phyloP scores from a whole-genome alignment of 2,797 vertebrate species.

The Poeciliopsis gracilis region DNA sequence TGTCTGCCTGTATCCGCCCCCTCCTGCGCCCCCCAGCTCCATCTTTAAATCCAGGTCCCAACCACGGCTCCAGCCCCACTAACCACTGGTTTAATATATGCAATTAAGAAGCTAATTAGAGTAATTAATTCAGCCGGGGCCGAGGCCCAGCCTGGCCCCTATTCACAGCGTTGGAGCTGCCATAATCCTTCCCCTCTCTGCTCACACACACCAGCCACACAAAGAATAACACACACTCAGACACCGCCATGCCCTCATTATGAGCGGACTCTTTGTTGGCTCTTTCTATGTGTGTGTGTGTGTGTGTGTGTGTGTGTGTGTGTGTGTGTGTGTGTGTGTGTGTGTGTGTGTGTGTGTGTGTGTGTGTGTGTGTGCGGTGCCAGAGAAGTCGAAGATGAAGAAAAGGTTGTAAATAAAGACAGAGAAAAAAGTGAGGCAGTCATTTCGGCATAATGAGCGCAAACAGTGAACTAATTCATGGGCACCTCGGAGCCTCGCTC shows the following conservation, averaged over 20 bases:
- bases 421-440: slow-evolving; percentile 67
- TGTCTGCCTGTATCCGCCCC: slow-evolving; percentile 42
- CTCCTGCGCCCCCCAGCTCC: slow-evolving; percentile 37
- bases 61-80: slow-evolving; percentile 61
- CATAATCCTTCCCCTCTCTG: slow-evolving; percentile 76
- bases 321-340: slow-evolving; percentile 18
- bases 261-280: slow-evolving; percentile 71
- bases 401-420: slow-evolving; percentile 74
- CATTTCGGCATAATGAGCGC: slow-evolving; percentile 68
- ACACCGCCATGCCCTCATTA: slow-evolving; percentile 71
- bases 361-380: slow-evolving; percentile 39
- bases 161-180: slow-evolving; percentile 80
- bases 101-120: slow-evolving; percentile 86
- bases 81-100: slow-evolving; percentile 83
- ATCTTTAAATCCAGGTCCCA: slow-evolving; percentile 56
- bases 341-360: slow-evolving; percentile 36
- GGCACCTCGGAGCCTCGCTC: slow-evolving; percentile 41
- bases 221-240: slow-evolving; percentile 66
- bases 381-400: slow-evolving; percentile 72
- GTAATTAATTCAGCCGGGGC: slow-evolving; percentile 85
- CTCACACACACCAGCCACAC: slow-evolving; percentile 55
- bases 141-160: slow-evolving; percentile 74
- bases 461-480: slow-evolving; percentile 79
- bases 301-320: slow-evolving; percentile 16
- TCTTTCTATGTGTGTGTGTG: slow-evolving; percentile 41